Base-by-base conservation (phyloP, 2,113 vertebrate genomes). In the Patagioenas fasciata region DNA sequence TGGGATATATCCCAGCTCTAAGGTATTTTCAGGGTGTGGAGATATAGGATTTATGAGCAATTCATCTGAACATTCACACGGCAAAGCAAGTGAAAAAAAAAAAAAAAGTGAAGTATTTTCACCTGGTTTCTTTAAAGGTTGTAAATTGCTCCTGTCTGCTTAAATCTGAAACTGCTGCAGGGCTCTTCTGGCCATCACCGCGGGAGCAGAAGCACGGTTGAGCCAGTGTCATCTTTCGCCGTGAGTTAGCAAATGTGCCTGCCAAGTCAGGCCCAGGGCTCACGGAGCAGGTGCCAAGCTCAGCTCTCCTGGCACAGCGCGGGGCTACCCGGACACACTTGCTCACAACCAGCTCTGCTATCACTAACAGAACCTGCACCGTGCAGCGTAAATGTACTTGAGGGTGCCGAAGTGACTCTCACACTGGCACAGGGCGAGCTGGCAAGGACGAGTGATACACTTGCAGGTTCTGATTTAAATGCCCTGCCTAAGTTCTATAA, bases 331-430 rank as follows among this genome's bases (percentile, higher is more conserved):
- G 0, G 42, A 8, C 1, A 2, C 3, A 0, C 21, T 26, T 8
- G 23, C 78, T 58, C 36, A 3, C 24, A 13, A 1, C 42, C 3
- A 0, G 51, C 51, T 23, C 58, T 23, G 10, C 36, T 6, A 11
- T 8, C 3, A 10, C 47, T 16, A 13, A 48, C 29, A 1, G 23
- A 34, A 29, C 28, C 64, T 1, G 0, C 29, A 5, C 5, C 10
- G 0, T 2, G 14, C 5, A 2, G 71, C 42, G 6, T 1, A 3
- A 23, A 9, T 1, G 4, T 0, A 17, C 38, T 25, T 3, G 3
- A 29, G 69, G 21, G 5, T 6, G 78, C 78, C 15, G 78, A 62
- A 47, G 34, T 58, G 20, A 17, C 38, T 23, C 64, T 51, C 20
- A 6, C 0, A 3, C 62, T 24, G 93, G 42, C 64, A 13, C n/a